These are phyloP conservation scores for Rhamphomyia laevipes DNA, from an alignment of 2,888 invertebrate genomes.

Conservation along the genomic window DNA sequence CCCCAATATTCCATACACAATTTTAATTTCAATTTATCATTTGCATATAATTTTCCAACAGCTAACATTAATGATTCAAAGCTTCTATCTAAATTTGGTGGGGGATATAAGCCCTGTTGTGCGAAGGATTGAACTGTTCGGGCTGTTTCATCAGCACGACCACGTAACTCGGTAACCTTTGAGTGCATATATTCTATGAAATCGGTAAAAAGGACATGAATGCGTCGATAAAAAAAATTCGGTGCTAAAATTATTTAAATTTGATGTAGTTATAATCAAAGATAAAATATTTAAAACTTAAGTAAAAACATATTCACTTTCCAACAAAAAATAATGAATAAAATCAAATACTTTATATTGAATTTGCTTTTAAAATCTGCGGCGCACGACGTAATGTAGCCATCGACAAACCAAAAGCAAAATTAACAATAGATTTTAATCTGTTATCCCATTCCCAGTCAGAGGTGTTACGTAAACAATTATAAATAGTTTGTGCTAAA, in stretches of 20 bases:
- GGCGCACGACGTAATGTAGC: slow-evolving; percentile 49
- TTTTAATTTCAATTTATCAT: slow-evolving; percentile 56
- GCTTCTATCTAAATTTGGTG: slow-evolving; percentile 57
- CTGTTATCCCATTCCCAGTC: slow-evolving; percentile 24
- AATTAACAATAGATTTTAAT: slow-evolving; percentile 47
- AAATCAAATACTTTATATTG: slow-evolving; percentile 70
- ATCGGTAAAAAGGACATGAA: slow-evolving; percentile 79
- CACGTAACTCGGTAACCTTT: slow-evolving; percentile 70
- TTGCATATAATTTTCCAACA: slow-evolving; percentile 64
- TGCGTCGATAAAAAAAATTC: slow-evolving; percentile 72
- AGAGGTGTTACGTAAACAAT: slow-evolving; percentile 35
- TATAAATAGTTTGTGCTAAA: slow-evolving; percentile 42
- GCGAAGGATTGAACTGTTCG: slow-evolving; percentile 62
- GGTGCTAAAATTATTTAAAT: slow-evolving; percentile 35
- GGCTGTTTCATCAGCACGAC: slow-evolving; percentile 80
- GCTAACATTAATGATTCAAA: slow-evolving; percentile 75
- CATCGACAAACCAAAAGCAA: slow-evolving; percentile 58
- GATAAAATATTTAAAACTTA: slow-evolving; percentile 21
- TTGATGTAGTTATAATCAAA: background rate
- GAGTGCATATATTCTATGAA: slow-evolving; percentile 88
- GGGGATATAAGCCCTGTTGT: slow-evolving; percentile 66
- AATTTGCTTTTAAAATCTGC: slow-evolving; percentile 41
- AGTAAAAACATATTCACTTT: slow-evolving; percentile 53
- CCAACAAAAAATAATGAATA: slow-evolving; percentile 58
- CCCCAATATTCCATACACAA: slow-evolving; percentile 75